phyloP scores from a whole-genome alignment of 2,888 invertebrate species.

The Sepiola atlantica region DNA sequence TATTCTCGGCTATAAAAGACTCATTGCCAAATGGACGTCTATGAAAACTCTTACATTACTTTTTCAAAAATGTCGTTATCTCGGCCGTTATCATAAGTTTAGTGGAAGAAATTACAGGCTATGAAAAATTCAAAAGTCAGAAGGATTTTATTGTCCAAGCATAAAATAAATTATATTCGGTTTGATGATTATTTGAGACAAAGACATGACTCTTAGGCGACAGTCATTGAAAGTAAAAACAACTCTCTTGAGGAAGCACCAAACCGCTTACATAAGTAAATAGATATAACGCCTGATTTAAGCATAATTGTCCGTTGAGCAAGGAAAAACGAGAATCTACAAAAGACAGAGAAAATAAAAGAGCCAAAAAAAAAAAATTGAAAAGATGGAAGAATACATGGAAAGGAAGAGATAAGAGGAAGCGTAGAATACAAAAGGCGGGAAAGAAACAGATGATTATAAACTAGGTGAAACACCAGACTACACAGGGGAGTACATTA shows the following conservation, averaged over 20 bases:
- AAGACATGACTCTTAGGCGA: not conserved
- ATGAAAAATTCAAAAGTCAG: not conserved
- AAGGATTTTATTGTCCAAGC: not conserved
- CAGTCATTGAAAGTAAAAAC: not conserved
- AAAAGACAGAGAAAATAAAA: not conserved
- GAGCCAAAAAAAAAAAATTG: not conserved
- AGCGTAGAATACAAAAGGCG: not conserved
- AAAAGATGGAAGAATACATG: not conserved
- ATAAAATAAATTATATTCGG: not conserved
- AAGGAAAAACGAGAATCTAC: not conserved
- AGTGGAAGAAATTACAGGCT: not conserved
- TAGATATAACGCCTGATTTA: not conserved
- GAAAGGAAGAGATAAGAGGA: not conserved
- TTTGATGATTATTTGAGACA: not conserved
- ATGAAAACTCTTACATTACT: too few relatives aligned
- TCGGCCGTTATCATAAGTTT: not conserved
- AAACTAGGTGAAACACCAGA: too few relatives aligned
- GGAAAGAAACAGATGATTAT: too few relatives aligned
- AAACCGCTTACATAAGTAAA: not conserved
- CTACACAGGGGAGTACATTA: too few relatives aligned
- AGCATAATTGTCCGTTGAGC: not conserved
- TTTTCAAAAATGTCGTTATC: too few relatives aligned
- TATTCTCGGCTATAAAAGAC: too few relatives aligned
- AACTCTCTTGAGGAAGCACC: not conserved
- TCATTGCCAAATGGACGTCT: too few relatives aligned